Evolutionary conservation across 2,888 invertebrate genomes (phyloP).

Genomic region (Lissonota sp.): DNA sequence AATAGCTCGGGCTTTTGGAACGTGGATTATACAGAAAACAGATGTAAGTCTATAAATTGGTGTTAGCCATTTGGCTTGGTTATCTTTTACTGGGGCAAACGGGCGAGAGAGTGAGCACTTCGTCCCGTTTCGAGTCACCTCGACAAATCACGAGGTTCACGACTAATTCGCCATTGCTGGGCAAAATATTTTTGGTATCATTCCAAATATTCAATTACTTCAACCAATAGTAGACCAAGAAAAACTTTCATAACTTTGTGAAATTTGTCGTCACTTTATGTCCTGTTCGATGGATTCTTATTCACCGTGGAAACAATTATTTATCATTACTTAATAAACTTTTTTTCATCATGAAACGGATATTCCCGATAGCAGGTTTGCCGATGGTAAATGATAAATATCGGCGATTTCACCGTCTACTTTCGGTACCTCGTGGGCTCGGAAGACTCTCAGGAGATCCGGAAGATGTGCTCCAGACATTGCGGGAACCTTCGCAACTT

Average conservation of each 20-base stretch:
- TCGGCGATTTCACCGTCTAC: conserved; percentile 18
- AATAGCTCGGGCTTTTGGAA: background rate
- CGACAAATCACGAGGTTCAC: conserved; percentile 10
- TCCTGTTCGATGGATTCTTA: too few relatives aligned
- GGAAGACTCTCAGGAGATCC: background rate
- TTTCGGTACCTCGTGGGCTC: conserved; percentile 13
- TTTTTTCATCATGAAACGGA: too few relatives aligned
- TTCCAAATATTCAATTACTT: conserved; percentile 16
- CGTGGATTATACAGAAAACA: conserved; percentile 34
- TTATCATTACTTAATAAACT: too few relatives aligned
- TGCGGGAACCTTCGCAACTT: background rate
- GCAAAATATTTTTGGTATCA: conserved; percentile 2
- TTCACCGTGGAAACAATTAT: too few relatives aligned
- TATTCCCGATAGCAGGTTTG: too few relatives aligned
- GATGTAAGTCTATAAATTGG: conserved; percentile 23
- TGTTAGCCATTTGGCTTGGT: conserved; percentile 29
- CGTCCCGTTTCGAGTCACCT: background rate
- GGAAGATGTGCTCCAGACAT: background rate
- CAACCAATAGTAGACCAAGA: background rate
- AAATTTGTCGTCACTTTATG: too few relatives aligned
- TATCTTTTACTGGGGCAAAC: conserved; percentile 26
- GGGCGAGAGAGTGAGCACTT: conserved; percentile 8
- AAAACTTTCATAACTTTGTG: too few relatives aligned
- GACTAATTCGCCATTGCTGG: background rate
- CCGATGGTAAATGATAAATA: background rate